phyloP scores from a whole-genome alignment of 2,888 invertebrate genomes.

The Deladenus siricidicola region DNA sequence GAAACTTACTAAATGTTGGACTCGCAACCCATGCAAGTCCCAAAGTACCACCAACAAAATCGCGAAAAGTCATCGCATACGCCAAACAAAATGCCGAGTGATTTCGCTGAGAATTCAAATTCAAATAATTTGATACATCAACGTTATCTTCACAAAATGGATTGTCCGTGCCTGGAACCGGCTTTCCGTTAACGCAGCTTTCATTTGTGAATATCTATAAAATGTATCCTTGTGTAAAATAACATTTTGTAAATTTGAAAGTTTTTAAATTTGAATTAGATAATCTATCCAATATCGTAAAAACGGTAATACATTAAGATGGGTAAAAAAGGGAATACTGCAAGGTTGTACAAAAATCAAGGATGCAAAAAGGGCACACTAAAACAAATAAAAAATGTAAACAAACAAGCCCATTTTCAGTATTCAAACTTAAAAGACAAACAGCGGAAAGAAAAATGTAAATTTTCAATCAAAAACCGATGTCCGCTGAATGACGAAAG shows the following conservation, averaged over 20 bases:
- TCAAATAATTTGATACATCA: conserved; percentile 96
- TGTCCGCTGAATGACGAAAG: conserved; percentile 86
- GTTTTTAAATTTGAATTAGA: too few species aligned
- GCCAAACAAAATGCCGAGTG: conserved; percentile 97
- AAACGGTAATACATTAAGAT: too few species aligned
- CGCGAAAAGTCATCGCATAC: conserved; percentile 96
- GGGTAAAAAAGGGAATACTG: too few species aligned
- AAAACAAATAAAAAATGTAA: too few species aligned
- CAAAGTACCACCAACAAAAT: conserved; percentile 93
- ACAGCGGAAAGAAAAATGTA: too few species aligned
- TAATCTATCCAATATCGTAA: too few species aligned
- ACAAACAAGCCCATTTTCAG: too few species aligned
- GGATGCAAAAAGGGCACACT: too few species aligned
- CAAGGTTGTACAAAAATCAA: too few species aligned
- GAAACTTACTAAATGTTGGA: conserved; percentile 63
- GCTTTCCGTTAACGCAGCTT: conserved; percentile 61
- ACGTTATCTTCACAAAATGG: conserved; percentile 68
- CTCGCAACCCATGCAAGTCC: conserved; percentile 99
- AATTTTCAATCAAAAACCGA: too few species aligned
- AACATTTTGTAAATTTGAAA: background rate
- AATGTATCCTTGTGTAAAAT: conserved; percentile 1
- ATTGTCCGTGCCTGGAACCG: conserved; percentile 56
- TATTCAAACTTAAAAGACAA: too few species aligned
- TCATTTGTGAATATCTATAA: conserved; percentile 80
- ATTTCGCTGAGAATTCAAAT: conserved; percentile 89